phyloP scores from a whole-genome alignment of 2,888 invertebrate genomes.

The Brenthis hecate region DNA sequence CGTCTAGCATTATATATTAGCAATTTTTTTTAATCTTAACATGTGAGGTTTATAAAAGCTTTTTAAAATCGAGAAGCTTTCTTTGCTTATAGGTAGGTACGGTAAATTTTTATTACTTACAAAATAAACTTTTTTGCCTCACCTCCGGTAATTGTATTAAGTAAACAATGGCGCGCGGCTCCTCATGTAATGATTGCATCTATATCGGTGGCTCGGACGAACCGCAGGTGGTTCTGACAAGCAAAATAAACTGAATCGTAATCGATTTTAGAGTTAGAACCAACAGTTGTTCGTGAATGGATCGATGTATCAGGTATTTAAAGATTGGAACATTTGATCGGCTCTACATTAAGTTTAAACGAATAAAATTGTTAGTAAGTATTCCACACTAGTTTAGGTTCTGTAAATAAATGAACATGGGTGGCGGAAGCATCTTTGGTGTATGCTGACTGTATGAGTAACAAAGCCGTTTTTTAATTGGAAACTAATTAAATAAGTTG shows the following conservation, averaged over 20 bases:
- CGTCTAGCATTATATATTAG: too few relatives aligned
- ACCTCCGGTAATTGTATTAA: slow-evolving; percentile 32
- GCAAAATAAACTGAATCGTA: slow-evolving; percentile 75
- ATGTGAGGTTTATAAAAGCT: not conserved
- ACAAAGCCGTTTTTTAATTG: not conserved
- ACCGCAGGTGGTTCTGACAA: slow-evolving; percentile 74
- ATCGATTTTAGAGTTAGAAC: slow-evolving; percentile 72
- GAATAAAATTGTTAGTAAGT: slow-evolving; percentile 15
- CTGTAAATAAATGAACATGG: slow-evolving; percentile 18
- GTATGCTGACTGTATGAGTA: not conserved
- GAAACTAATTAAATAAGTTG: too few relatives aligned
- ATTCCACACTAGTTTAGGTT: slow-evolving; percentile 3
- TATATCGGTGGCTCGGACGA: slow-evolving; percentile 71
- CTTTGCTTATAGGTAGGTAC: slow-evolving; percentile 6
- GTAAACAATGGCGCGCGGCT: slow-evolving; percentile 36
- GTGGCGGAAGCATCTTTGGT: not conserved
- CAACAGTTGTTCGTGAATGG: slow-evolving; percentile 59
- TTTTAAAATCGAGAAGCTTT: not conserved
- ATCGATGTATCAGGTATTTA: slow-evolving; percentile 43
- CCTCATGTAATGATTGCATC: slow-evolving; percentile 62
- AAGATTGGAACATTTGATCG: slow-evolving; percentile 24
- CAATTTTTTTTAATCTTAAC: too few relatives aligned
- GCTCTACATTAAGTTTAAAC: slow-evolving; percentile 14
- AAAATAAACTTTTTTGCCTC: slow-evolving; percentile 28
- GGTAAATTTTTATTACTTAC: slow-evolving; percentile 27